Evolutionary conservation across 2,113 vertebrate genomes (phyloP).

Genomic region (Entosphenus tridentatus): DNA sequence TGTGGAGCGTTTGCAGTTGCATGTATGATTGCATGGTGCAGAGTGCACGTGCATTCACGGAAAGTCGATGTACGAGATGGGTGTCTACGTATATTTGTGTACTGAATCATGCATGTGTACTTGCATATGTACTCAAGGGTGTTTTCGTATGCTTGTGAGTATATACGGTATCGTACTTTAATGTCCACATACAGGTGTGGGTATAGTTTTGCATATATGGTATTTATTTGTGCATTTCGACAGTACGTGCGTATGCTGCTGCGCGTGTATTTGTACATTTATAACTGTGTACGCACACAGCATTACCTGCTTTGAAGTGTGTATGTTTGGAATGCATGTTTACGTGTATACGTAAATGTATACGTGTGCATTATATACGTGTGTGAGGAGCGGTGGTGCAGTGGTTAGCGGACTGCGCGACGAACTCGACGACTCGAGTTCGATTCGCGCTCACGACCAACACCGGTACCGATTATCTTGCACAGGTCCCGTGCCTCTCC

Average conservation of each 20-base stretch:
- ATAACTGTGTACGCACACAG: background rate
- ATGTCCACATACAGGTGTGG: background rate
- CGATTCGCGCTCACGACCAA: no score
- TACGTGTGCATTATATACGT: background rate
- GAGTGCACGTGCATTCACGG: no score
- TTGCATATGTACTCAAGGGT: background rate
- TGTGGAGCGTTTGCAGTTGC: no score
- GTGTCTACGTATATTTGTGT: background rate
- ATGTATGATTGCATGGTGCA: no score
- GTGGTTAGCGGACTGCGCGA: no score
- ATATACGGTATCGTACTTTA: background rate
- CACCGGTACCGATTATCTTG: no score
- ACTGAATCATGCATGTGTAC: background rate
- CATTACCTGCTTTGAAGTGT: background rate
- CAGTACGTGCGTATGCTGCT: background rate
- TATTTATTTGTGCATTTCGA: background rate
- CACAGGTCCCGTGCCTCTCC: no score
- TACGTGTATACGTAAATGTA: background rate
- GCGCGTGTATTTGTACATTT: background rate
- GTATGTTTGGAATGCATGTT: background rate
- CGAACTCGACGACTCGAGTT: no score
- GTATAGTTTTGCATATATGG: background rate
- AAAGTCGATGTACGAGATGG: background rate
- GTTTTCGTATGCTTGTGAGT: background rate
- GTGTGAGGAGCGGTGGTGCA: no score